phyloP scores from a whole-genome alignment of 2,113 vertebrate species.

The Perccottus glenii region DNA sequence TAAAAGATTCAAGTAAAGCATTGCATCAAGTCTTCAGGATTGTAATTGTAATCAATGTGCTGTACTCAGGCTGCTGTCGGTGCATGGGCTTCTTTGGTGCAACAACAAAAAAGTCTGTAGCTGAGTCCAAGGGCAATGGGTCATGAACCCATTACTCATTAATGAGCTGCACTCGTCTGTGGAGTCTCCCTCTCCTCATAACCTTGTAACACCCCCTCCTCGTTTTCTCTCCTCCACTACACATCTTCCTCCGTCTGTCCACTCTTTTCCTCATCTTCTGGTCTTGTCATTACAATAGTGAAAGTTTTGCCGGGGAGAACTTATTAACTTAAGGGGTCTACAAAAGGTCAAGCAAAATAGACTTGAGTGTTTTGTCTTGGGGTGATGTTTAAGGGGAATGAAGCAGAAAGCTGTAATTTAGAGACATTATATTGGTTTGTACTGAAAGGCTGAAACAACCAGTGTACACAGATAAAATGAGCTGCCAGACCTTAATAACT shows the following conservation, averaged over 20 bases:
- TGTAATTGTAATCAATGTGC: neutral
- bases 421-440: conserved; percentile 41
- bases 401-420: conserved; percentile 48
- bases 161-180: conserved; percentile 60
- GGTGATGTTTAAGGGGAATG: conserved; percentile 21
- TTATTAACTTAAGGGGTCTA: conserved; percentile 36
- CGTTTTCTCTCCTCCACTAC: neutral
- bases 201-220: conserved; percentile 22
- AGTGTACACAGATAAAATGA: conserved; percentile 21
- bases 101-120: conserved; percentile 55
- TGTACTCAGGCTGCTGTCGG: conserved; percentile 13
- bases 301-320: conserved; percentile 47
- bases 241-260: conserved; percentile 6
- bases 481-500: conserved; percentile 31
- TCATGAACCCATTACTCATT: conserved; percentile 66
- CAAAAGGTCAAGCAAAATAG: conserved; percentile 45
- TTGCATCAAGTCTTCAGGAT: neutral
- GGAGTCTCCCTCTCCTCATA: conserved; percentile 38
- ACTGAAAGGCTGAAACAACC: conserved; percentile 7
- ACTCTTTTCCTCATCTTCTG: neutral
- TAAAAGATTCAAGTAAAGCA: neutral
- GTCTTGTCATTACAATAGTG: conserved; percentile 25
- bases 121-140: conserved; percentile 52
- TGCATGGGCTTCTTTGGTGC: conserved; percentile 19
- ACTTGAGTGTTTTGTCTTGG: conserved; percentile 34